A percentile compares a stretch with the other conserved stretches of the same genome.
Evolutionary conservation across 1,140 invertebrate species (phyloP).

Genomic region (roundworm (Caenorhabditis elegans)): WBcel235 BX284606.5:4210501-4211000

Average conservation of each 20-base stretch:
- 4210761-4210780: neutral
- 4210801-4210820: neutral
- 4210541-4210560: too few species aligned
- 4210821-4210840: too few species aligned
- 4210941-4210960: neutral
- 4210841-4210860: constrained; percentile 6
- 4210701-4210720: neutral
- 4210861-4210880: constrained; percentile 1
- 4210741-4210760: constrained; percentile 17
- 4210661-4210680: too few species aligned
- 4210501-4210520: too few species aligned
- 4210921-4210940: neutral
- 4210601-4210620: too few species aligned
- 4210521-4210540: too few species aligned
- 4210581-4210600: too few species aligned
- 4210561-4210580: too few species aligned
- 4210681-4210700: too few species aligned
- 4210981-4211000: neutral
- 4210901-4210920: neutral
- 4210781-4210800: neutral
- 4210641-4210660: too few species aligned
- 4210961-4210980: neutral
- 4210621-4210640: too few species aligned
- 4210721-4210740: neutral
- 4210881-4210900: neutral